Percentiles rank a stretch among this genome's conserved stretches.
These are phyloP conservation scores for Betta splendens DNA, from an alignment of 2,797 vertebrate genomes.

Conservation along the genomic window DNA sequence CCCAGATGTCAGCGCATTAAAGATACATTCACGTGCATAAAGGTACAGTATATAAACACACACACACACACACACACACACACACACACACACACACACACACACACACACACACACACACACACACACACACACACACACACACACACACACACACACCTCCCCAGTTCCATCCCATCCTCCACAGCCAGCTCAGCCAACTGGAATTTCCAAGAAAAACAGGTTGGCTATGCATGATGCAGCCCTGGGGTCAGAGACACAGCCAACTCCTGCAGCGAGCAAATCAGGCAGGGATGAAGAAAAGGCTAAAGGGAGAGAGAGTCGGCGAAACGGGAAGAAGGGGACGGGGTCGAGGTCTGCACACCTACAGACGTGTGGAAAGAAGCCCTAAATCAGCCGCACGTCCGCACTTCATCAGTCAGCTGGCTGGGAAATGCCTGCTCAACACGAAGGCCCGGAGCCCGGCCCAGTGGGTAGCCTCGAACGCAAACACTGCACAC, in stretches of 20 bases:
- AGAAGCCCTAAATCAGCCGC: slow-evolving; percentile 68
- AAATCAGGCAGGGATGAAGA: slow-evolving; percentile 54
- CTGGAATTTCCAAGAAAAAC: slow-evolving; percentile 77
- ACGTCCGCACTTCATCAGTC: slow-evolving; percentile 67
- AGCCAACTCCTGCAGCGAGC: slow-evolving; percentile 71
- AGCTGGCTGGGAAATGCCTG: slow-evolving; percentile 57
- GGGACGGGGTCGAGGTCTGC: slow-evolving; percentile 24
- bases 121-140: no score
- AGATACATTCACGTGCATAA: slow-evolving; percentile 36
- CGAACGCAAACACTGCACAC: slow-evolving; percentile 51
- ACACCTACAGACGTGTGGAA: slow-evolving; percentile 58
- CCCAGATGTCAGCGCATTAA: slow-evolving; percentile 55
- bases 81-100: no score
- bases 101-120: no score
- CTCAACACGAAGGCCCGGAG: slow-evolving; percentile 45
- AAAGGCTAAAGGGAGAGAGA: slow-evolving; percentile 20
- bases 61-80: no score
- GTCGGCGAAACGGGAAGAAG: slow-evolving; percentile 16
- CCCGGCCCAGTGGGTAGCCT: slow-evolving; percentile 40
- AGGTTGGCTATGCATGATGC: slow-evolving; percentile 68
- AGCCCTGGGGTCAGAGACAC: slow-evolving; percentile 68
- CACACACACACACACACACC: slow-evolving; percentile 18
- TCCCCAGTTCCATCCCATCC: slow-evolving; percentile 51
- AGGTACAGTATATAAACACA: slow-evolving; percentile 29
- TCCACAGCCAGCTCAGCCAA: slow-evolving; percentile 63